Conservation (phyloP, 2,888 invertebrate species). For the Microchrysa polita region DNA sequence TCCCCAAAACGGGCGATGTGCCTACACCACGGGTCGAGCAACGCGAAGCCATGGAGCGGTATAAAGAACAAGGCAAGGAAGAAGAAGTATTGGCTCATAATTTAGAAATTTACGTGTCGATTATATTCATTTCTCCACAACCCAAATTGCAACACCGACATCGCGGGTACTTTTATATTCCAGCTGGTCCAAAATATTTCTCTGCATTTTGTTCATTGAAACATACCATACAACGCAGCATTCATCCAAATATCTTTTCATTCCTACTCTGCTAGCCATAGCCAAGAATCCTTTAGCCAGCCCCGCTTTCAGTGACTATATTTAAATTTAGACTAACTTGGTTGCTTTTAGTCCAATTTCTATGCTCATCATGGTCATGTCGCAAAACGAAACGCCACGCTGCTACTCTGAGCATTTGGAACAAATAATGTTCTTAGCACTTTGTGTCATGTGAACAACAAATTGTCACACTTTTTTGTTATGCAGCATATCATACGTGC, state of each 20-base stretch:
- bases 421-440: slow-evolving; percentile 20
- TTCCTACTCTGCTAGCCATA: background rate
- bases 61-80: too few relatives aligned
- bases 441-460: slow-evolving; percentile 28
- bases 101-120: too few relatives aligned
- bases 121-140: too few relatives aligned
- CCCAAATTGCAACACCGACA: background rate
- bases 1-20: too few relatives aligned
- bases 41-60: too few relatives aligned
- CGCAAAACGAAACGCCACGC: background rate
- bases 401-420: slow-evolving; percentile 6
- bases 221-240: background rate
- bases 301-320: background rate
- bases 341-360: background rate
- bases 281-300: slow-evolving; percentile 18
- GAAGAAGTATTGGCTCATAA: too few relatives aligned
- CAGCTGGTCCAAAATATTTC: slow-evolving; percentile 29
- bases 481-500: too few relatives aligned
- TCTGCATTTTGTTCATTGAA: slow-evolving; percentile 26
- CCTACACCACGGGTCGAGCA: too few relatives aligned
- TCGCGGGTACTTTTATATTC: too few relatives aligned
- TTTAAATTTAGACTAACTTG: slow-evolving; percentile 35
- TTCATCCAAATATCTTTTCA: slow-evolving; percentile 1
- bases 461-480: slow-evolving; percentile 37
- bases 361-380: background rate